Evolutionary conservation across 1,140 invertebrate species (phyloP).

Genomic region (Agraylea sexmaculata): DNA sequence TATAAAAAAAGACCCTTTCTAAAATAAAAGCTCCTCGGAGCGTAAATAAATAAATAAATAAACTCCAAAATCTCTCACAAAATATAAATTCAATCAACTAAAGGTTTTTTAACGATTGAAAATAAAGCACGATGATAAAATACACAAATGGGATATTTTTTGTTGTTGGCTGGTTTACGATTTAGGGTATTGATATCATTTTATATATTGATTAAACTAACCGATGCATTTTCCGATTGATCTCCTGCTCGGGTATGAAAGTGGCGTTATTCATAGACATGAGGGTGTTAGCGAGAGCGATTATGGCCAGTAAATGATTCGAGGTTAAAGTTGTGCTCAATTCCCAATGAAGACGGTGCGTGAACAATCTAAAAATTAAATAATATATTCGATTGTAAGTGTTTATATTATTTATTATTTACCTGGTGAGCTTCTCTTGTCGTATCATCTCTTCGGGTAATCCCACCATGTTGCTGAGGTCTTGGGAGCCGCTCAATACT

Average conservation of each 20-base stretch:
- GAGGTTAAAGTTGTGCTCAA: conserved; percentile 88
- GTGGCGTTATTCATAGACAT: conserved; percentile 97
- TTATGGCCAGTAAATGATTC: conserved; percentile 88
- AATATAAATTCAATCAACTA: too few relatives aligned
- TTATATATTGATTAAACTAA: too few relatives aligned
- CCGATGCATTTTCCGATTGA: conserved; percentile 62
- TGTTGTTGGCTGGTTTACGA: too few relatives aligned
- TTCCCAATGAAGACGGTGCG: conserved; percentile 86
- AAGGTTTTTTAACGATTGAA: too few relatives aligned
- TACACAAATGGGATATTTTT: too few relatives aligned
- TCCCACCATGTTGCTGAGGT: conserved; percentile 42
- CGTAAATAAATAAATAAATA: too few relatives aligned
- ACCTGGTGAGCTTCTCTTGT: conserved; percentile 62
- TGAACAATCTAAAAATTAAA: conserved; percentile 55
- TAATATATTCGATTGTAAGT: not conserved
- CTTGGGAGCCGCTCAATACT: conserved; percentile 33
- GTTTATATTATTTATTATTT: not conserved
- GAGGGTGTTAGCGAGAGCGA: conserved; percentile 90
- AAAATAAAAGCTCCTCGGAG: too few relatives aligned
- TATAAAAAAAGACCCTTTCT: too few relatives aligned
- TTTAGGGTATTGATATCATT: too few relatives aligned
- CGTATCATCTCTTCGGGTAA: conserved; percentile 62
- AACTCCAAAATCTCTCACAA: too few relatives aligned
- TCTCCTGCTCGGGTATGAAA: conserved; percentile 76
- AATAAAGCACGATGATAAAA: too few relatives aligned